A percentile compares a stretch with the other conserved stretches of the same genome.
Conservation (phyloP, 2,888 invertebrate species). For the Andrena flavipes region DNA sequence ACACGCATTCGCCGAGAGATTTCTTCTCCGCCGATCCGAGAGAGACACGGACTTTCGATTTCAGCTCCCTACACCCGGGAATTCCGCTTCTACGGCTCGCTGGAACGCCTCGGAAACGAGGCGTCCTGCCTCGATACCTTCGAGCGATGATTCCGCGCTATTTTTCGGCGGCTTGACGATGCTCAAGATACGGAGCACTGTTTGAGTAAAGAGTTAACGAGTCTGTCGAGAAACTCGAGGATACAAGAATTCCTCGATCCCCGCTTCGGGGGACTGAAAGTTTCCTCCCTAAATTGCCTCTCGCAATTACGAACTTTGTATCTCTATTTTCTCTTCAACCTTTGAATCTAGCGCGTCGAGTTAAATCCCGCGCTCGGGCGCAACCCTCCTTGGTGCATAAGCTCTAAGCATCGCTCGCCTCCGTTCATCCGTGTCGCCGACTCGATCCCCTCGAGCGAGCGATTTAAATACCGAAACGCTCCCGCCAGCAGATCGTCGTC, state of each 20-base stretch:
- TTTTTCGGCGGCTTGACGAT: too few relatives aligned
- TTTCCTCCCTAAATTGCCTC: not conserved
- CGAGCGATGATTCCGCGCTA: slow-evolving; percentile 7
- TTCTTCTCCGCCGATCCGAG: slow-evolving; percentile 37
- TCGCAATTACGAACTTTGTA: too few relatives aligned
- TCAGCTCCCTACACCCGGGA: slow-evolving; percentile 25
- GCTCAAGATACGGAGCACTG: not conserved
- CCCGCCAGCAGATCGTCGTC: slow-evolving; percentile 39
- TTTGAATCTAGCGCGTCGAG: too few relatives aligned
- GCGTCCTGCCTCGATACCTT: not conserved
- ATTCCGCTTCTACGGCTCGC: not conserved
- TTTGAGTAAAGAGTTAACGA: slow-evolving; percentile 14
- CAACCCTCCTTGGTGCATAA: too few relatives aligned
- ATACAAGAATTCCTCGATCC: not conserved
- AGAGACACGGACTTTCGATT: slow-evolving; percentile 57
- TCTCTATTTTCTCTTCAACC: too few relatives aligned
- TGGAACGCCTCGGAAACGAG: not conserved
- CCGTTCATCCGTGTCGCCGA: too few relatives aligned
- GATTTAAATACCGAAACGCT: slow-evolving; percentile 54
- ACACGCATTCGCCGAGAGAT: slow-evolving; percentile 73
- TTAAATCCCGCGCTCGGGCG: too few relatives aligned
- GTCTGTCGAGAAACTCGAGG: not conserved
- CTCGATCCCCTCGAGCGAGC: not conserved
- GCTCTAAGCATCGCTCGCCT: too few relatives aligned
- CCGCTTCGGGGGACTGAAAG: not conserved